Evolutionary conservation across 2,113 vertebrate genomes (phyloP).

Genomic region (Cephalopholis sonnerati): DNA sequence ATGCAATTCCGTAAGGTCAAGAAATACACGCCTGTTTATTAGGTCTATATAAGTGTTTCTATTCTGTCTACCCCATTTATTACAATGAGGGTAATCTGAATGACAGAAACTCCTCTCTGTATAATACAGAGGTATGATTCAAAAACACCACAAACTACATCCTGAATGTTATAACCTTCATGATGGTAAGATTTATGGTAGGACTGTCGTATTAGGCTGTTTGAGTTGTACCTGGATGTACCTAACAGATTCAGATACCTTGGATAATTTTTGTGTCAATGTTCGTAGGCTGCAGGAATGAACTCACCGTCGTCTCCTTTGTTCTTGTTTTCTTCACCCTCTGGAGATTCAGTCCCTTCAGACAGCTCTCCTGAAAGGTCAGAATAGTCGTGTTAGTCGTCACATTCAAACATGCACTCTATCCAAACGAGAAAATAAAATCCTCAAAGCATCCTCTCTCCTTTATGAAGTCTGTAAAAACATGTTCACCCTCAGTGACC

Average conservation of each 20-base stretch:
- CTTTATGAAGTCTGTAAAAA: background rate
- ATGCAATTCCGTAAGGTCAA: background rate
- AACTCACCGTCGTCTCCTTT: constrained; percentile 74
- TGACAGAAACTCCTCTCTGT: too few relatives aligned
- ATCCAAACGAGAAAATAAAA: background rate
- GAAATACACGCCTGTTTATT: background rate
- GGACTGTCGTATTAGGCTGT: background rate
- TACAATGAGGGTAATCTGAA: too few relatives aligned
- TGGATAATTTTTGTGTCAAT: constrained; percentile 6
- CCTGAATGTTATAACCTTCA: background rate
- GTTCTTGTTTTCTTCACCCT: constrained; percentile 69
- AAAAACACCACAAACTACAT: background rate
- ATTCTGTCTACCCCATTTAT: background rate
- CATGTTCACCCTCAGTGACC: background rate
- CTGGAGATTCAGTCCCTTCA: constrained; percentile 74
- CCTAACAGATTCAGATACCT: background rate
- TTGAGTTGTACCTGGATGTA: too few relatives aligned
- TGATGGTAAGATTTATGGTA: background rate
- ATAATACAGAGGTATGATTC: too few relatives aligned
- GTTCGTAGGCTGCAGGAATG: background rate
- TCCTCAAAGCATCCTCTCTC: background rate
- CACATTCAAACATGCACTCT: background rate
- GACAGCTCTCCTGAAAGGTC: constrained; percentile 78
- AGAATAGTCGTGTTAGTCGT: background rate
- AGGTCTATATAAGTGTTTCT: background rate